A percentile compares a stretch with the other conserved stretches of the same genome.
Evolutionary conservation across 2,113 vertebrate species (phyloP).

Genomic region (Butastur rufipennis): DNA sequence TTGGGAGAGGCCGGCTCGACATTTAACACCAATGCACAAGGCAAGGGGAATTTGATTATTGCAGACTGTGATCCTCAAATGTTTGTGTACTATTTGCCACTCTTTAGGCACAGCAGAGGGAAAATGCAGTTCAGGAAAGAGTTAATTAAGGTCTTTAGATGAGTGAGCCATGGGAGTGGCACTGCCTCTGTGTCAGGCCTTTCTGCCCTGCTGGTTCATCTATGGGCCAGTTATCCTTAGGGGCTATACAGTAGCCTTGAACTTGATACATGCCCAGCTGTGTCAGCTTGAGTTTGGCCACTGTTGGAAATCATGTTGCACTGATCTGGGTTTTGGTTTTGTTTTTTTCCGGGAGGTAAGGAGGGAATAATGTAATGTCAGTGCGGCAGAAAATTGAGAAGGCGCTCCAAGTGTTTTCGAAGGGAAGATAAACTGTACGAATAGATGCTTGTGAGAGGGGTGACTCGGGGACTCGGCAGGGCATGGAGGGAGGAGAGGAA

Average conservation of each 20-base stretch:
- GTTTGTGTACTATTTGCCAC: accelerated
- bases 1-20: not conserved
- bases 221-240: accelerated
- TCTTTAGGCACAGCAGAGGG: not conserved
- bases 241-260: not conserved
- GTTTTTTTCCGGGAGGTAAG: not conserved
- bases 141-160: not conserved
- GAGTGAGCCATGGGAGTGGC: accelerated
- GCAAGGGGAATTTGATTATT: not conserved
- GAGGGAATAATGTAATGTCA: not conserved
- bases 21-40: not conserved
- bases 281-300: not conserved
- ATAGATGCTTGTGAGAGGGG: not conserved
- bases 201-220: not conserved
- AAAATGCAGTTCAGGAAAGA: not conserved
- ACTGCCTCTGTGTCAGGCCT: not conserved
- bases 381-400: not conserved
- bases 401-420: not conserved
- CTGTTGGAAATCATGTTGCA: not conserved
- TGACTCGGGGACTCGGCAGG: not conserved
- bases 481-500: not conserved
- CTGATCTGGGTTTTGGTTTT: not conserved
- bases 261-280: not conserved
- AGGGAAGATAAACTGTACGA: not conserved
- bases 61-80: not conserved